Percentiles rank a stretch among this genome's conserved stretches.
phyloP scores from a whole-genome alignment of 92 coral and sea anemone genomes.

The Umimayanthus chanpuru region DNA sequence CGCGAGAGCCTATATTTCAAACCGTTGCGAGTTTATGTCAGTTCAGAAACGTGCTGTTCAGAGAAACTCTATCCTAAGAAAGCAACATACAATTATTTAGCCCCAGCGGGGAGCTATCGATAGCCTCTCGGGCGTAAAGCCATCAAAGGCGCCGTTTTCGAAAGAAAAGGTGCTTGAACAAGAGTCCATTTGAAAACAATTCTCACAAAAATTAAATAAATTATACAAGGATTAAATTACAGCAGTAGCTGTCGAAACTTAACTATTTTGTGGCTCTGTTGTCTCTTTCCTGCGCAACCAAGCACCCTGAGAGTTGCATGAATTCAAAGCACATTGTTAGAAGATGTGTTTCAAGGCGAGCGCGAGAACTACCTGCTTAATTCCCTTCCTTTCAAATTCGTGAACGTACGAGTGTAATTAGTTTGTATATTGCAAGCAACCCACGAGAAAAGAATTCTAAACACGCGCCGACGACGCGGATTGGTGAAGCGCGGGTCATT shows the following conservation, averaged over 20 bases:
- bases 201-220: slow-evolving; percentile 70
- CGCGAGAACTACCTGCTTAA: slow-evolving; percentile 19
- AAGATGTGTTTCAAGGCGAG: slow-evolving; percentile 17
- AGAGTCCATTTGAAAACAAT: slow-evolving; percentile 53
- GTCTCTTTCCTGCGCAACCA: neutral
- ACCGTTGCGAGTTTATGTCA: neutral
- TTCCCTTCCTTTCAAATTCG: slow-evolving; percentile 74
- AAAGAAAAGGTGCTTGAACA: slow-evolving; percentile 16
- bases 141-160: slow-evolving; percentile 35
- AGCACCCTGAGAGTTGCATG: neutral
- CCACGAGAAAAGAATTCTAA: slow-evolving; percentile 96
- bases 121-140: slow-evolving; percentile 34
- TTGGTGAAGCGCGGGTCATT: slow-evolving; percentile 79
- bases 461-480: slow-evolving; percentile 99
- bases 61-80: slow-evolving; percentile 17
- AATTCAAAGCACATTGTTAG: neutral
- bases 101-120: slow-evolving; percentile 34
- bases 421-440: slow-evolving; percentile 90
- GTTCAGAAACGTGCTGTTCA: neutral
- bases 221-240: slow-evolving; percentile 79
- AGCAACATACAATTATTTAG: neutral
- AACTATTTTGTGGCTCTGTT: neutral
- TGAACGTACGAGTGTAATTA: slow-evolving; percentile 86
- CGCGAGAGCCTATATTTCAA: neutral
- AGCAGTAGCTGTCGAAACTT: slow-evolving; percentile 28